phyloP scores from a whole-genome alignment of 2,888 invertebrate genomes.

The Polietes domitor region DNA sequence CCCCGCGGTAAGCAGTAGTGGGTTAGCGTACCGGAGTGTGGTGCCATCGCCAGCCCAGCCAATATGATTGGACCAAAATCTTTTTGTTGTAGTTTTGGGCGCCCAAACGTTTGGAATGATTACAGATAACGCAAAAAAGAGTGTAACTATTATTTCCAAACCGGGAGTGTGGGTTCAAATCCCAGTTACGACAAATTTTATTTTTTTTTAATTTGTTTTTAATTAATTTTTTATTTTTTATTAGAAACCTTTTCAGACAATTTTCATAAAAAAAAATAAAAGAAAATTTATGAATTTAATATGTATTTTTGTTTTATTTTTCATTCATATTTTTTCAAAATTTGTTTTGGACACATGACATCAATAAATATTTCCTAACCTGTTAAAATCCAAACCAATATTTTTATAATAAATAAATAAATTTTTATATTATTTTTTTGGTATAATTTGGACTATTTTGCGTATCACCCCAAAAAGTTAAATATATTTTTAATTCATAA shows the following conservation, averaged over 20 bases:
- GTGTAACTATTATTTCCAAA: too few relatives aligned
- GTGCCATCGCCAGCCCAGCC: constrained; percentile 92
- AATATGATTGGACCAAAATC: constrained; percentile 89
- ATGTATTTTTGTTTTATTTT: too few relatives aligned
- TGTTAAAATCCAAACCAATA: too few relatives aligned
- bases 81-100: constrained; percentile 85
- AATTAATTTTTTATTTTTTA: not conserved
- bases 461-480: not conserved
- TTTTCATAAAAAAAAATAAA: too few relatives aligned
- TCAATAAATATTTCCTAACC: too few relatives aligned
- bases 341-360: too few relatives aligned
- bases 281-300: too few relatives aligned
- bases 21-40: constrained; percentile 98
- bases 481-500: not conserved
- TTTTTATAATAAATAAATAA: too few relatives aligned
- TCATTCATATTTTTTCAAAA: too few relatives aligned
- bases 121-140: not conserved
- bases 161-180: not conserved
- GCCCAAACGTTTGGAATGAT: not conserved
- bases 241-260: not conserved
- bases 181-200: not conserved
- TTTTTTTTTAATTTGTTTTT: too few relatives aligned
- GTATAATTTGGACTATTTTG: too few relatives aligned
- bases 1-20: constrained; percentile 98
- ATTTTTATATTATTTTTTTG: too few relatives aligned